These are phyloP conservation scores for Caprella mutica DNA, from an alignment of 2,888 invertebrate species.

Conservation along the genomic window DNA sequence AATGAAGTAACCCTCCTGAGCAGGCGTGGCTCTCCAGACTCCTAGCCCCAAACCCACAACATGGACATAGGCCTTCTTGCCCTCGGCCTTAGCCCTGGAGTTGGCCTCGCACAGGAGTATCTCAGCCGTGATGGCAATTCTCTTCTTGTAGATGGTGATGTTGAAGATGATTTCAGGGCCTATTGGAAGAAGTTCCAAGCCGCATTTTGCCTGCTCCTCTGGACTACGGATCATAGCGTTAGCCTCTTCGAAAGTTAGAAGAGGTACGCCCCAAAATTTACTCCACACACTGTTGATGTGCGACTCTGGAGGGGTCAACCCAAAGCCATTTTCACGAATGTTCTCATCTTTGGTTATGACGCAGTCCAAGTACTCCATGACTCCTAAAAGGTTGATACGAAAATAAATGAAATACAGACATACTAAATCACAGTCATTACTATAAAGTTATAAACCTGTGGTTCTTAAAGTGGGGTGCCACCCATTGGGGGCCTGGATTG, in stretches of 20 bases:
- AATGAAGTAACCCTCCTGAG: conserved; percentile 53
- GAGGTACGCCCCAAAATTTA: conserved; percentile 13
- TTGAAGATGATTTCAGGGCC: conserved; percentile 20
- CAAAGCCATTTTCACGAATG: conserved; percentile 45
- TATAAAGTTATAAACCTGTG: no score
- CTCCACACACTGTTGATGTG: conserved; percentile 18
- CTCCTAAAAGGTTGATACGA: no score
- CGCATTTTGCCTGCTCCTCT: neutral
- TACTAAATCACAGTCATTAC: no score
- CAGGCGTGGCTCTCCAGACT: conserved; percentile 52
- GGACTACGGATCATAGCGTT: neutral
- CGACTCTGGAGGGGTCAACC: neutral
- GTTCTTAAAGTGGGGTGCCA: no score
- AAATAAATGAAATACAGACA: no score
- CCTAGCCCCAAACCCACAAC: conserved; percentile 56
- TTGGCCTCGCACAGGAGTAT: conserved; percentile 53
- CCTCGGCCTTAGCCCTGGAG: conserved; percentile 45
- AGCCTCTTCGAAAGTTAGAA: neutral
- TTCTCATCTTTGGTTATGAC: conserved; percentile 48
- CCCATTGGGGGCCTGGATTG: no score
- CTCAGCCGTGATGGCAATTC: conserved; percentile 50
- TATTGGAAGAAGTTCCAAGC: conserved; percentile 2
- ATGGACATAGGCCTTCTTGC: conserved; percentile 51
- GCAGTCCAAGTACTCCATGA: conserved; percentile 54
- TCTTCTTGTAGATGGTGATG: conserved; percentile 43